Evolutionary conservation across 1,140 invertebrate genomes (phyloP).

Genomic region (Drosophila kepulauana): DNA sequence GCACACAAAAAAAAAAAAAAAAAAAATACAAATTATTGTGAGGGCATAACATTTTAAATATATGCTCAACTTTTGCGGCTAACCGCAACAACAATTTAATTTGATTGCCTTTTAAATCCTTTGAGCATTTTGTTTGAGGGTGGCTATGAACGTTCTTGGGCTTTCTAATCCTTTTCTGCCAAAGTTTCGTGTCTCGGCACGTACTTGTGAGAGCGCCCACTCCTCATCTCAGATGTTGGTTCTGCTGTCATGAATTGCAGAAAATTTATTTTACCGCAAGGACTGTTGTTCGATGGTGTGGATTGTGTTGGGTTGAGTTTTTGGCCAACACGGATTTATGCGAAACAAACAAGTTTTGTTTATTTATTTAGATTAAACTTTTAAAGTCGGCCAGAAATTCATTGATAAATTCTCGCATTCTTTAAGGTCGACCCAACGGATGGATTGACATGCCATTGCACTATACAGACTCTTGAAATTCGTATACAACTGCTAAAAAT

Average conservation of each 20-base stretch:
- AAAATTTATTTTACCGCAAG: conserved; percentile 81
- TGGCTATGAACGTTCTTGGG: conserved; percentile 9
- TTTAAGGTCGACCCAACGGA: conserved; percentile 42
- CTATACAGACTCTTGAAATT: conserved; percentile 26
- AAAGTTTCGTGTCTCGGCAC: conserved; percentile 75
- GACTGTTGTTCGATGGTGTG: conserved; percentile 56
- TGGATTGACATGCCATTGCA: conserved; percentile 50
- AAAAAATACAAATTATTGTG: conserved; percentile 36
- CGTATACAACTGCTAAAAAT: conserved; percentile 55
- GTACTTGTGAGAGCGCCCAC: conserved; percentile 51
- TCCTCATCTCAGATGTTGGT: conserved; percentile 47
- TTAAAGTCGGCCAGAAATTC: conserved; percentile 58
- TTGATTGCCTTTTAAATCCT: conserved; percentile 81
- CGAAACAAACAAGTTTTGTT: conserved; percentile 54
- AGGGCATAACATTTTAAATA: conserved; percentile 1
- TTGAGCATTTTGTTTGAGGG: conserved; percentile 33
- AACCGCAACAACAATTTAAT: conserved; percentile 79
- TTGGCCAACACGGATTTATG: conserved; percentile 50
- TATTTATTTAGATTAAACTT: conserved; percentile 67
- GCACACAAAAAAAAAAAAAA: conserved; percentile 33
- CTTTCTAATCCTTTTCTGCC: conserved; percentile 64
- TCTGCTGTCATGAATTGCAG: conserved; percentile 69
- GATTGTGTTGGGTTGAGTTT: neutral
- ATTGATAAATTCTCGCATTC: conserved; percentile 70
- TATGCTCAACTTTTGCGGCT: conserved; percentile 54